phyloP scores from a whole-genome alignment of 2,888 invertebrate species.

The Cephus nigrinus region DNA sequence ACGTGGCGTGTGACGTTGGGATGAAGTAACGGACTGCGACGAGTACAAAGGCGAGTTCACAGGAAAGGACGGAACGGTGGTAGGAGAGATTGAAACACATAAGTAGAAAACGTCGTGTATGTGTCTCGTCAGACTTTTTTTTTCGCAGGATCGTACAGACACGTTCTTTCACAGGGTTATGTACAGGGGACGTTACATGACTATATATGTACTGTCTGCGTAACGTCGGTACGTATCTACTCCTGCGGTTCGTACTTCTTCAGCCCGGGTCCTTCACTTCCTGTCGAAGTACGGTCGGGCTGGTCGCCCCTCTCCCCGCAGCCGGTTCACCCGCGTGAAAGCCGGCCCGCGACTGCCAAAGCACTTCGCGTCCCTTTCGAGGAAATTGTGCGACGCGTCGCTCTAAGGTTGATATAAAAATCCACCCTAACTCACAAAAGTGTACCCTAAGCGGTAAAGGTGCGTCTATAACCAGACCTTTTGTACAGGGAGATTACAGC shows the following conservation, averaged over 20 bases:
- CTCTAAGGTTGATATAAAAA: slow-evolving; percentile 28
- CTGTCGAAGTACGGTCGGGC: background rate
- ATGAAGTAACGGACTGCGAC: background rate
- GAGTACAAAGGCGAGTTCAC: background rate
- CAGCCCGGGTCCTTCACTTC: background rate
- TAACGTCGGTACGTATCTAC: background rate
- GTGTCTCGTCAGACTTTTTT: background rate
- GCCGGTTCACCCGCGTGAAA: slow-evolving; percentile 39
- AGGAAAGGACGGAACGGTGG: background rate
- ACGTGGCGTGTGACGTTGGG: background rate
- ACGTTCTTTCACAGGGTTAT: background rate
- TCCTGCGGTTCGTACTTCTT: background rate
- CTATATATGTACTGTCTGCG: background rate
- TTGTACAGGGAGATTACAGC: background rate
- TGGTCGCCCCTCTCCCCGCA: slow-evolving; percentile 30
- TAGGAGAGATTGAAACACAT: background rate
- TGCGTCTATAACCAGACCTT: background rate
- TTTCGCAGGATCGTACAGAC: background rate
- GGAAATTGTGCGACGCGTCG: slow-evolving; percentile 33
- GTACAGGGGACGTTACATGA: background rate
- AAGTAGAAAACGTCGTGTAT: background rate
- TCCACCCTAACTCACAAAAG: slow-evolving; percentile 19
- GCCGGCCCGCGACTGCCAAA: slow-evolving; percentile 34
- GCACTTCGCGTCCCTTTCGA: slow-evolving; percentile 38
- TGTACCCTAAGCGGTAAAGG: background rate